Conservation (phyloP, 2,888 invertebrate genomes). For the Drosophila ezoana region DNA sequence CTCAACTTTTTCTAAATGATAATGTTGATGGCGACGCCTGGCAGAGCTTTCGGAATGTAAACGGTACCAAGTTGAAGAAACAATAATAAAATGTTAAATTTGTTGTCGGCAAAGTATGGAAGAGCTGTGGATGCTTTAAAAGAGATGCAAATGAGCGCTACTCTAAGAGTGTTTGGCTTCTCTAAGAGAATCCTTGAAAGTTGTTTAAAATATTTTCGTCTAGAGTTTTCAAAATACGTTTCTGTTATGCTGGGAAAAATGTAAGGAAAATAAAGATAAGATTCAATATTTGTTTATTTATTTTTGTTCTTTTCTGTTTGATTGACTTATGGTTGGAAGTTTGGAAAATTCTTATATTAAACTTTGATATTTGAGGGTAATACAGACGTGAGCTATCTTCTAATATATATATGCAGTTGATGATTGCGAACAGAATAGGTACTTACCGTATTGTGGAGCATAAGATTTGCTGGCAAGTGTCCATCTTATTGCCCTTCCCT, state of each 20-base stretch:
- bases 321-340: too few relatives aligned
- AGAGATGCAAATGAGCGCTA: slow-evolving; percentile 10
- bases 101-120: slow-evolving; percentile 11
- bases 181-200: too few relatives aligned
- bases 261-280: too few relatives aligned
- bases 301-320: too few relatives aligned
- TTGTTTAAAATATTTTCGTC: too few relatives aligned
- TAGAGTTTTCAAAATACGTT: too few relatives aligned
- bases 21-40: slow-evolving; percentile 41
- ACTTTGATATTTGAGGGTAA: too few relatives aligned
- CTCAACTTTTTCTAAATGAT: slow-evolving; percentile 51
- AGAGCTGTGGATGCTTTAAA: background rate
- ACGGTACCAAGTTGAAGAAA: slow-evolving; percentile 35
- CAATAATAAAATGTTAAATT: slow-evolving; percentile 48
- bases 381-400: too few relatives aligned
- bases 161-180: background rate
- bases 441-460: background rate
- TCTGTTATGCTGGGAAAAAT: too few relatives aligned
- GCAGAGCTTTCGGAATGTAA: slow-evolving; percentile 35
- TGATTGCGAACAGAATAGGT: background rate
- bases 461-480: background rate
- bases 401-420: background rate
- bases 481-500: background rate
- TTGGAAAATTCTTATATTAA: too few relatives aligned
- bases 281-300: too few relatives aligned